phyloP scores from a whole-genome alignment of 2,113 vertebrate genomes.

The Heterotis niloticus region DNA sequence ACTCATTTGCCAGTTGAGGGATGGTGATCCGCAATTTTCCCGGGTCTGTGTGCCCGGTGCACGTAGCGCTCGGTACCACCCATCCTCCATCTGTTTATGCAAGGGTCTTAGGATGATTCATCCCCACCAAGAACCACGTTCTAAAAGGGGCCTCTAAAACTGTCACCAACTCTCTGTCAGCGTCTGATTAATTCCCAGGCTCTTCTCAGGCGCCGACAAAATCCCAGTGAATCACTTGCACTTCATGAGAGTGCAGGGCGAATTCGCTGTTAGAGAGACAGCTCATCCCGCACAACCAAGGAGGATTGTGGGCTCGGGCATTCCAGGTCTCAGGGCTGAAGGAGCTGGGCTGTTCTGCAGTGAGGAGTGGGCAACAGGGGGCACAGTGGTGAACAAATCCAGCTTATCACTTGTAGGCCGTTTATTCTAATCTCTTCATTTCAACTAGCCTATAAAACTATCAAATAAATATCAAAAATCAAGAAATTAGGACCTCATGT shows the following conservation, averaged over 20 bases:
- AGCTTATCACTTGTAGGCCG: too few species aligned
- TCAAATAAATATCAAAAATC: too few species aligned
- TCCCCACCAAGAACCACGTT: not conserved
- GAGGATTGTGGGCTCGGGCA: not conserved
- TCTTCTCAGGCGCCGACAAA: slow-evolving; percentile 15
- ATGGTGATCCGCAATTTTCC: not conserved
- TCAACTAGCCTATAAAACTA: too few species aligned
- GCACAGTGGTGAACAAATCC: too few species aligned
- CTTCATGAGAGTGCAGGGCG: not conserved
- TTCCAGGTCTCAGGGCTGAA: not conserved
- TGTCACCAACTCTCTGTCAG: slow-evolving; percentile 3
- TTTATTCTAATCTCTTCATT: too few species aligned
- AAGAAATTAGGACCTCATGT: too few species aligned
- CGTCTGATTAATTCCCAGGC: slow-evolving; percentile 18
- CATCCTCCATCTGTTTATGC: not conserved
- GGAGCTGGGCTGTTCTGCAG: not conserved
- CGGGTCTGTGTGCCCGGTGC: not conserved
- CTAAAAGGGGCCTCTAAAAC: not conserved
- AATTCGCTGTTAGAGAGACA: not conserved
- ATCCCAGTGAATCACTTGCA: slow-evolving; percentile 16
- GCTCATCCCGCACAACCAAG: not conserved
- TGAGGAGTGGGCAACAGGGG: not conserved
- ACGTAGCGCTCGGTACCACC: not conserved
- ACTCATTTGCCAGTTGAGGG: not conserved
- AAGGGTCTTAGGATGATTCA: slow-evolving; percentile 14